Evolutionary conservation across 2,888 invertebrate species (phyloP), one percentile per base, ranked within the genome.

Genomic region (Mycalesis mineus): DNA sequence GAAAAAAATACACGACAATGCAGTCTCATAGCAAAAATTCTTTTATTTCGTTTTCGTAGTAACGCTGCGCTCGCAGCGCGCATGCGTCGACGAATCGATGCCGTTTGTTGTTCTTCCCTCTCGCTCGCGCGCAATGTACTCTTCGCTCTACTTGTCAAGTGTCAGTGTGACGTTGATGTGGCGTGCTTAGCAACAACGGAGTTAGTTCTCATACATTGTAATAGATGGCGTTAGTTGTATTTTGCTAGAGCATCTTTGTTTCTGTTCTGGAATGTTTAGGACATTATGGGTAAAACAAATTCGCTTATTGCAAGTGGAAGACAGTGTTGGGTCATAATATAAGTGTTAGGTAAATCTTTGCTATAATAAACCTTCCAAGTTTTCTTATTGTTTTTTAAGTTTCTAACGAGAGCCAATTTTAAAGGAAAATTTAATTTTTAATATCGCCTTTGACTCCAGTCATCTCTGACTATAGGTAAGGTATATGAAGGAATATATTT

Each of bases 71-170:
- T 31, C 55, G 39, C 40, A 81, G 75, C 82, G 84, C 87, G 80
- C 87, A 86, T 88, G 88, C 88, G 73, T 71, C 80, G 81, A 78
- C 75, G 77, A 88, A 89, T 89, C 88, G 88, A 89, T 89, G 84
- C 73, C 55, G 64, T 80, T 82, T 88, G 88, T 88, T 89, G 71
- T 86, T 88, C 80, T 82, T 82, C 69, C 69, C 42, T 85, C 80
- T 70, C 78, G 31, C 52, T 85, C 73, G 28, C 67, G 65, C 80
- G 44, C 65, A 29, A 49, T 62, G 65, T 58, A 57, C 53, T 63
- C 61, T 60, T 75, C 80, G 62, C 9, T 64, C 64, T 60, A 65
- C 69, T 71, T 73, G 65, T 37, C 45, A 39, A 57, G 71, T 75
- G 75, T 77, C 75, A 58, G 44, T 50, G 33, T 55, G 59, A 61